Evolutionary conservation across 2,113 vertebrate species (phyloP).

Genomic region (Gasterosteus aculeatus): DNA sequence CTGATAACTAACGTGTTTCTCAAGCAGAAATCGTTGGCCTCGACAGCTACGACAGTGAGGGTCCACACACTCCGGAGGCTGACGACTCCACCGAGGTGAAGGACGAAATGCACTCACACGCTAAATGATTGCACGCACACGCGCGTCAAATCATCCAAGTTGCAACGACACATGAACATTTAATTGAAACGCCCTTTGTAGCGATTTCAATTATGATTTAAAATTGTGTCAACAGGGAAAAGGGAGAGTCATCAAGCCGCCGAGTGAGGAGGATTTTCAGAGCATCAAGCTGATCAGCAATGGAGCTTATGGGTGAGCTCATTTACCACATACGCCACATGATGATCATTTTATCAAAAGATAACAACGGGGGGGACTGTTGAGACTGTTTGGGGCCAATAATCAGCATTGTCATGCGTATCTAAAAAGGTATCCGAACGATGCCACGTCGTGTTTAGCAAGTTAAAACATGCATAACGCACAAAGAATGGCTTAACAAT

Average conservation of each 20-base stretch:
- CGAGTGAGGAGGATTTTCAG: slow-evolving; percentile 92
- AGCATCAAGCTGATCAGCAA: slow-evolving; percentile 96
- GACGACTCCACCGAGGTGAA: slow-evolving; percentile 89
- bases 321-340: background rate
- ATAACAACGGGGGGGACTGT: background rate
- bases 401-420: too few relatives aligned
- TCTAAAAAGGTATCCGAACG: background rate
- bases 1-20: slow-evolving; percentile 35
- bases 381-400: background rate
- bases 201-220: slow-evolving; percentile 16
- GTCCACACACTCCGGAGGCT: slow-evolving; percentile 88
- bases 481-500: background rate
- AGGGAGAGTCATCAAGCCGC: slow-evolving; percentile 86
- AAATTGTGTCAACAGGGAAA: slow-evolving; percentile 71
- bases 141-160: background rate
- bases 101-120: background rate
- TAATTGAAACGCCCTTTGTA: background rate
- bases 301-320: slow-evolving; percentile 91
- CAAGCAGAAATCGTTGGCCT: slow-evolving; percentile 86
- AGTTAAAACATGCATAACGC: background rate
- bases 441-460: background rate
- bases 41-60: slow-evolving; percentile 90
- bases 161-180: slow-evolving; percentile 1
- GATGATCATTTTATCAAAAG: background rate
- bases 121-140: background rate